Percentiles rank a stretch among this genome's conserved stretches.
Conservation (phyloP, 92 coral and sea anemone species). For the Chrysogorgia sp. region DNA sequence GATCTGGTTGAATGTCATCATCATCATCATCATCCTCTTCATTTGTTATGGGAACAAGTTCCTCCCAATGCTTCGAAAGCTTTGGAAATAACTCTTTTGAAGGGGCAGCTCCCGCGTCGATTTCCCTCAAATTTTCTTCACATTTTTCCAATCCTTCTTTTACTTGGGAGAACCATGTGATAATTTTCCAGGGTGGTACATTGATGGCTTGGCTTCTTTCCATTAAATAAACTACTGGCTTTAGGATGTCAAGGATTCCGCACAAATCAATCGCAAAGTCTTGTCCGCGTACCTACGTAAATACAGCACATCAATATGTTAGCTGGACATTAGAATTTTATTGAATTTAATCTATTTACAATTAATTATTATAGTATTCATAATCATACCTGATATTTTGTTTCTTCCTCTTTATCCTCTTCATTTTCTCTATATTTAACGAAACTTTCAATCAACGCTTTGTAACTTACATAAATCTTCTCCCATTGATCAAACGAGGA, state of each 20-base stretch:
- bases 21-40: slow-evolving; percentile 20
- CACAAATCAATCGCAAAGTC: slow-evolving; percentile 37
- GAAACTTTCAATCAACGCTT: slow-evolving; percentile 26
- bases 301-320: not conserved
- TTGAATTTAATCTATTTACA: not conserved
- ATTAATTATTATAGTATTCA: no score
- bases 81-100: slow-evolving; percentile 10
- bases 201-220: slow-evolving; percentile 12
- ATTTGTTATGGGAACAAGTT: not conserved
- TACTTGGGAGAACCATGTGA: slow-evolving; percentile 18
- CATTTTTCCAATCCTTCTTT: not conserved
- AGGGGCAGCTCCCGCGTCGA: not conserved
- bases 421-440: slow-evolving; percentile 4
- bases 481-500: slow-evolving; percentile 14
- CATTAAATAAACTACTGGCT: slow-evolving; percentile 35
- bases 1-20: not conserved
- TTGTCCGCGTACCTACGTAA: slow-evolving; percentile 31
- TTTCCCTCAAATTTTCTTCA: slow-evolving; percentile 19
- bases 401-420: slow-evolving; percentile 32
- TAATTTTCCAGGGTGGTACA: slow-evolving; percentile 29
- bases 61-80: slow-evolving; percentile 35
- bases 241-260: slow-evolving; percentile 25
- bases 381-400: slow-evolving; percentile 43
- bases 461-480: slow-evolving; percentile 19
- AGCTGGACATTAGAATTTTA: not conserved